Evolutionary conservation across 2,113 vertebrate species (phyloP).

Genomic region (Tauraco erythrolophus): DNA sequence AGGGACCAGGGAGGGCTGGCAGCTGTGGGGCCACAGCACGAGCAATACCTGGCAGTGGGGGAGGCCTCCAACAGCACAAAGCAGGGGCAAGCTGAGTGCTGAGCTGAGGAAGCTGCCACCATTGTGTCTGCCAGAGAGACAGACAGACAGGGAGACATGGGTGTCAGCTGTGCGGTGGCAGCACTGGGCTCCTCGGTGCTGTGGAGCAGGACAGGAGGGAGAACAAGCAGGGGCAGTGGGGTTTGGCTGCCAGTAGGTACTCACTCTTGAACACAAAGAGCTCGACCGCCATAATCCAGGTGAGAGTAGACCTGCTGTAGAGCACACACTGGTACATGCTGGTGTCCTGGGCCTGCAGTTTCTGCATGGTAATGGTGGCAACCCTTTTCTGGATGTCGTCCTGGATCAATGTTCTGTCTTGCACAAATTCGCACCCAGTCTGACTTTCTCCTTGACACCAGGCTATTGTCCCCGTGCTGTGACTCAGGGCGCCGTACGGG

Average conservation of each 20-base stretch:
- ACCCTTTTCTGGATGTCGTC: rapidly evolving
- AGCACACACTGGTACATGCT: slow-evolving; percentile 53
- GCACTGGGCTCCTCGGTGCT: rapidly evolving
- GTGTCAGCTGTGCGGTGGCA: background rate
- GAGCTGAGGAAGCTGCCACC: background rate
- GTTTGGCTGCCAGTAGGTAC: background rate
- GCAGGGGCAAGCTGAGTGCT: background rate
- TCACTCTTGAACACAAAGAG: slow-evolving; percentile 33
- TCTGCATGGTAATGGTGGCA: background rate
- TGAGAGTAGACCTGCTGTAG: rapidly evolving
- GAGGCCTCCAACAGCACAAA: background rate
- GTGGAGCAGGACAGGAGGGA: background rate
- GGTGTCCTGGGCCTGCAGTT: background rate
- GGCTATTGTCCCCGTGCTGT: rapidly evolving
- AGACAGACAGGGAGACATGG: background rate
- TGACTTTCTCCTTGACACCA: background rate
- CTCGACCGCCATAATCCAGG: background rate
- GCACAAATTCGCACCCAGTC: rapidly evolving
- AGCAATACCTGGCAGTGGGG: background rate
- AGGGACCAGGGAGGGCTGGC: background rate
- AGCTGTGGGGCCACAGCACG: background rate
- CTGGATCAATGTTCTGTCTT: rapidly evolving
- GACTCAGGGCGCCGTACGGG: rapidly evolving
- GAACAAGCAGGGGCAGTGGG: background rate
- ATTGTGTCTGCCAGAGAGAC: background rate